These are phyloP conservation scores for Pipistrellus pipistrellus DNA, from an alignment of 2,797 vertebrate species.

Conservation along the genomic window DNA sequence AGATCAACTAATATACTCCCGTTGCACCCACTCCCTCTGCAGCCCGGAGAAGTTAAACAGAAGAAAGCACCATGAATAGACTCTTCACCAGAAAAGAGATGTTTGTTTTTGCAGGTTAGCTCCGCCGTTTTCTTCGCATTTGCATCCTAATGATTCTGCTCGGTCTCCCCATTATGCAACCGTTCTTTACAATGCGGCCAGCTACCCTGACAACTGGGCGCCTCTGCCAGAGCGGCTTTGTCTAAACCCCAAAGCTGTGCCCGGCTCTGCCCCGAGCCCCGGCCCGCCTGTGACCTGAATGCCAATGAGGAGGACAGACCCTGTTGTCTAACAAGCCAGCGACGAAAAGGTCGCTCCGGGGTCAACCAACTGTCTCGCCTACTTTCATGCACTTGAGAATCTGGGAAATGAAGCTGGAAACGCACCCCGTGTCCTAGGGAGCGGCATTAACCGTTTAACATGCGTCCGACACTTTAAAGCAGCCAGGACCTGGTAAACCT, in stretches of 20 bases:
- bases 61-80: conserved; percentile 88
- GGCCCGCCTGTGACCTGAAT: conserved; percentile 89
- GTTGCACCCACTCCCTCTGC: conserved; percentile 85
- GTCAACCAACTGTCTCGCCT: conserved; percentile 90
- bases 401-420: conserved; percentile 81
- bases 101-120: conserved; percentile 89
- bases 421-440: conserved; percentile 77
- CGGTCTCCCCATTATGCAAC: conserved; percentile 90
- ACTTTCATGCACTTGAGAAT: conserved; percentile 85
- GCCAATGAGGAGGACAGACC: conserved; percentile 88
- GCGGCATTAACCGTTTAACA: conserved; percentile 58
- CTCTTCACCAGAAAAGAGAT: conserved; percentile 85
- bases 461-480: not conserved
- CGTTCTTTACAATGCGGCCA: conserved; percentile 90
- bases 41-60: conserved; percentile 88
- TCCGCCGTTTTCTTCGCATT: conserved; percentile 83
- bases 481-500: not conserved
- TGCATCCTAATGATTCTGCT: conserved; percentile 90
- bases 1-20: conserved; percentile 82
- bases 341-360: conserved; percentile 88
- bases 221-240: conserved; percentile 90
- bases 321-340: conserved; percentile 85
- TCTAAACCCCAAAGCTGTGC: conserved; percentile 89
- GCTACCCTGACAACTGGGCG: conserved; percentile 91
- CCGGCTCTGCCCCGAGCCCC: conserved; percentile 86